phyloP scores from a whole-genome alignment of 2,113 vertebrate genomes.

The Pachycephala philippinensis region DNA sequence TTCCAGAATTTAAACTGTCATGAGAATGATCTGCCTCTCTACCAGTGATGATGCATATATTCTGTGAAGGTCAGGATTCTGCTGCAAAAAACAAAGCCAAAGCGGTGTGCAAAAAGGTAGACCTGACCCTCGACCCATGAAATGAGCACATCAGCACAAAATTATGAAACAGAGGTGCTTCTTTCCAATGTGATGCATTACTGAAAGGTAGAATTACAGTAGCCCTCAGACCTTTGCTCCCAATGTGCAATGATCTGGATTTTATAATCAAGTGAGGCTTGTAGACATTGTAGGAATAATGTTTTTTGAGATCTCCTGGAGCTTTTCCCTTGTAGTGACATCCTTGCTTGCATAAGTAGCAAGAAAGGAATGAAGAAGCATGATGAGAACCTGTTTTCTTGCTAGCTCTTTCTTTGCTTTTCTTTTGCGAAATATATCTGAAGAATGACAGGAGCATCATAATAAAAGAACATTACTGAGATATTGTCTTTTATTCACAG shows the following conservation, averaged over 20 bases:
- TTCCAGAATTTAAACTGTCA: background rate
- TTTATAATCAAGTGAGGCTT: background rate
- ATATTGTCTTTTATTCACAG: constrained; percentile 17
- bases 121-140: background rate
- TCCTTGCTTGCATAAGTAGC: background rate
- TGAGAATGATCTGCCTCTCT: background rate
- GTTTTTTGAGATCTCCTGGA: background rate
- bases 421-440: background rate
- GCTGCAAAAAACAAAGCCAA: background rate
- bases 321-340: background rate
- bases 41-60: background rate
- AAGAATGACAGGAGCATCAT: constrained; percentile 13
- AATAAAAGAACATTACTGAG: constrained; percentile 27
- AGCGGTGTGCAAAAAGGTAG: background rate
- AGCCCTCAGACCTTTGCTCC: background rate
- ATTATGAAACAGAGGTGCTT: background rate
- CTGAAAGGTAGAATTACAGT: background rate
- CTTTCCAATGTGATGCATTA: background rate
- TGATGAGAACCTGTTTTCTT: background rate
- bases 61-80: background rate
- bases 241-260: background rate
- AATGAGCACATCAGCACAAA: background rate
- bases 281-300: background rate
- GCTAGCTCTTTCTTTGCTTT: background rate
- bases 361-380: background rate